Evolutionary conservation across 2,797 vertebrate genomes (phyloP).

Genomic region (Hydrophis major): DNA sequence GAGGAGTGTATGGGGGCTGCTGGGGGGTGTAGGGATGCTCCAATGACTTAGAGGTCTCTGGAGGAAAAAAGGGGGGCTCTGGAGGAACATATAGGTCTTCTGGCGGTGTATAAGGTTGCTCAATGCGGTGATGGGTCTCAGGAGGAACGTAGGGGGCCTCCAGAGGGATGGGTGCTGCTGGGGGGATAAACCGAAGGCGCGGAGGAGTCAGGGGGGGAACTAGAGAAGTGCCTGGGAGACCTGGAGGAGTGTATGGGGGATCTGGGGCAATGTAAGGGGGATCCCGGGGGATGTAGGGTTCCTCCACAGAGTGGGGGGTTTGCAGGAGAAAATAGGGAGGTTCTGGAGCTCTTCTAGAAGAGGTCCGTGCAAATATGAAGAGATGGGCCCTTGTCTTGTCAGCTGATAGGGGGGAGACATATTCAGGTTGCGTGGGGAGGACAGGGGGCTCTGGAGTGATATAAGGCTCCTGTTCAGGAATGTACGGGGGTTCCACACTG

Average conservation of each 20-base stretch:
- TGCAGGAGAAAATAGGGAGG: not conserved
- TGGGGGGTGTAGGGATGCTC: not conserved
- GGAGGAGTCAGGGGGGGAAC: not conserved
- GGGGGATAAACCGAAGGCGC: not conserved
- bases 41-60: not conserved
- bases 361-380: not conserved
- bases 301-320: fast-evolving
- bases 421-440: not conserved
- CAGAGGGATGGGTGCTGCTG: not conserved
- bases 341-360: not conserved
- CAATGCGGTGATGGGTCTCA: not conserved
- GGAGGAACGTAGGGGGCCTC: not conserved
- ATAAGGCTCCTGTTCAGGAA: not conserved
- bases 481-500: not conserved
- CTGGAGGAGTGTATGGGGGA: not conserved
- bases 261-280: not conserved
- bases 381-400: not conserved
- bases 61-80: not conserved
- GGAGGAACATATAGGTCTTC: not conserved
- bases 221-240: not conserved
- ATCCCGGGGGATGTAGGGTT: not conserved
- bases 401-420: not conserved
- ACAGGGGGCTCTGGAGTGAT: not conserved
- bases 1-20: not conserved
- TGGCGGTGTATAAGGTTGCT: not conserved